Conservation (phyloP, 2,888 invertebrate genomes). For the Dryomyza anilis region DNA sequence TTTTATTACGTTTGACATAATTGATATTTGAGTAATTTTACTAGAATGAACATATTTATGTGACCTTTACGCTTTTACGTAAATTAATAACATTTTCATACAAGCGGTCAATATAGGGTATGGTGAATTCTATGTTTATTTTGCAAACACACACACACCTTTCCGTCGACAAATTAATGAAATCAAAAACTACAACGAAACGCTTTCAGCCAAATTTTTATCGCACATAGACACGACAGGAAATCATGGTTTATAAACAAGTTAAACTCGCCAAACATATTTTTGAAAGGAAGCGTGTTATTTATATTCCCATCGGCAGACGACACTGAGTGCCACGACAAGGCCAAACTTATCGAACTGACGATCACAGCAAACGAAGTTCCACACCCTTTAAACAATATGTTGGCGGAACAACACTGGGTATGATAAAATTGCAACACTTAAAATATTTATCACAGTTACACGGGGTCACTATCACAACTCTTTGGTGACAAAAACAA, state of each 20-base stretch:
- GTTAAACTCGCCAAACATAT: not conserved
- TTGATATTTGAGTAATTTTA: too few relatives aligned
- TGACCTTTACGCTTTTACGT: too few relatives aligned
- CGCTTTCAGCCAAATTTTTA: too few relatives aligned
- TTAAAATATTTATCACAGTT: conserved; percentile 11
- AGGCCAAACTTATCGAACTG: not conserved
- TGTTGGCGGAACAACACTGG: too few relatives aligned
- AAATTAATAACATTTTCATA: too few relatives aligned
- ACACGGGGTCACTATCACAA: not conserved
- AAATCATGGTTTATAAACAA: not conserved
- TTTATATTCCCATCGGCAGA: not conserved
- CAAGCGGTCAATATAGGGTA: too few relatives aligned
- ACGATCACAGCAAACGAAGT: not conserved
- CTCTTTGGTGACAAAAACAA: not conserved
- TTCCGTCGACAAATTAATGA: too few relatives aligned
- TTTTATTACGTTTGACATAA: too few relatives aligned
- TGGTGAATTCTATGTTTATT: too few relatives aligned
- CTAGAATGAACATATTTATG: too few relatives aligned
- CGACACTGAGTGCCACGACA: not conserved
- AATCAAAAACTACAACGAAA: not conserved
- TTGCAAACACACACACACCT: too few relatives aligned
- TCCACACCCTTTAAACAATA: not conserved
- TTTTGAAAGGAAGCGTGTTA: not conserved
- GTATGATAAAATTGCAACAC: not conserved
- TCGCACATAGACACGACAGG: not conserved